These are phyloP conservation scores for Aurelia coerulea DNA, from an alignment of 30 jellyfish, hydroid and myxozoan genomes.

Conservation along the genomic window DNA sequence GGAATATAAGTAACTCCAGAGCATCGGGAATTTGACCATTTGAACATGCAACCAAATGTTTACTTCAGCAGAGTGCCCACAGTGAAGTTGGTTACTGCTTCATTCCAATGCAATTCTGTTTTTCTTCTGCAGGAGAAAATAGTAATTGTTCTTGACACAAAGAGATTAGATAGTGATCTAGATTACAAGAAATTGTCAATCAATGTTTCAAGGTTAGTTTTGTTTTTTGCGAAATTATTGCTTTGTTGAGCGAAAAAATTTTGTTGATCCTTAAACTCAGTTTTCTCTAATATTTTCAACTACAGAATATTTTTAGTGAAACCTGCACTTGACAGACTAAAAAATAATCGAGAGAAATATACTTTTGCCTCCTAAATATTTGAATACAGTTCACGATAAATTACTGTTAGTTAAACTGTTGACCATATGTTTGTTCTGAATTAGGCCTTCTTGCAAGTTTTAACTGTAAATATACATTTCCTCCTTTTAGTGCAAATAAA, in stretches of 20 bases:
- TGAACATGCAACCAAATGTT: slow-evolving; percentile 7
- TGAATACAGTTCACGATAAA: no score
- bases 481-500: slow-evolving; percentile 61
- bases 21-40: no score
- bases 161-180: slow-evolving; percentile 42
- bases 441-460: no score
- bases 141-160: slow-evolving; percentile 66
- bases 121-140: slow-evolving; percentile 45
- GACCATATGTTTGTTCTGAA: no score
- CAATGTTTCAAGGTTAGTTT: slow-evolving; percentile 63
- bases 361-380: no score
- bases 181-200: slow-evolving; percentile 39
- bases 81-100: neutral
- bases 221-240: neutral
- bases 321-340: no score
- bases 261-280: neutral
- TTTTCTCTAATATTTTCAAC: no score
- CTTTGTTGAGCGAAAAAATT: neutral
- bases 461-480: no score
- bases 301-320: no score
- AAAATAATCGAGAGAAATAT: no score
- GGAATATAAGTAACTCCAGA: no score
- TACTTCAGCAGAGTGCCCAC: neutral
- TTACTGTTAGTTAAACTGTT: no score
- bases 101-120: neutral